A percentile compares a stretch with the other conserved stretches of the same genome.
phyloP scores from a whole-genome alignment of 2,113 vertebrate genomes.

The Gnathonemus longibarbis region DNA sequence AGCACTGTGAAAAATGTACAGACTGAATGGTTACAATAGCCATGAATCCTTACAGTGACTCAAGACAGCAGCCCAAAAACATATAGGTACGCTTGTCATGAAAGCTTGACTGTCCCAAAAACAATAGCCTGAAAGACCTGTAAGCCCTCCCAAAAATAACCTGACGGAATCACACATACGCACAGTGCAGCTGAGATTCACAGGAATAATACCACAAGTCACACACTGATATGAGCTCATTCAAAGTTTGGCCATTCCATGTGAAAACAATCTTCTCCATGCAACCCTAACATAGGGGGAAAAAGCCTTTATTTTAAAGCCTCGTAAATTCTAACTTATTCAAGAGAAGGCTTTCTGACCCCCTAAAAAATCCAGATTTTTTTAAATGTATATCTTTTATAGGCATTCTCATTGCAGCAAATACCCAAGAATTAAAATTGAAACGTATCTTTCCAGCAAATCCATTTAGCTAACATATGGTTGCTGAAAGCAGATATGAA shows the following conservation, averaged over 20 bases:
- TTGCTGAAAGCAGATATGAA: neutral
- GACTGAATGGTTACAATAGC: neutral
- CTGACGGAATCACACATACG: constrained; percentile 22
- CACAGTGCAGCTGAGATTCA: constrained; percentile 12
- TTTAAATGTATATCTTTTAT: neutral
- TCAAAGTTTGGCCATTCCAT: constrained; percentile 25
- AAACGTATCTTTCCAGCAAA: neutral
- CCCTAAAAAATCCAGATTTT: neutral
- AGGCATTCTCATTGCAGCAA: neutral
- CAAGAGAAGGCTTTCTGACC: neutral
- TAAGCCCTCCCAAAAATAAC: neutral
- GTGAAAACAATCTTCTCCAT: constrained; percentile 40
- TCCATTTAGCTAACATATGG: neutral
- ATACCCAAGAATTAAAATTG: neutral
- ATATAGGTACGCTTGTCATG: neutral
- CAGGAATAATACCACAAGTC: neutral
- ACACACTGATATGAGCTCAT: constrained; percentile 25
- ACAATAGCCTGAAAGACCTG: neutral
- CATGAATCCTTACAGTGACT: neutral
- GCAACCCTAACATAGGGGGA: constrained; percentile 34
- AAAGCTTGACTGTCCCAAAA: constrained; percentile 10
- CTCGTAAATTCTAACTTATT: constrained; percentile 15
- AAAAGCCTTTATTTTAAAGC: constrained; percentile 28
- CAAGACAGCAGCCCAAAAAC: constrained; percentile 15
- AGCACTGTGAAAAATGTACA: neutral